These are phyloP conservation scores for Carduelis carduelis DNA, from an alignment of 2,797 vertebrate genomes.

Conservation along the genomic window DNA sequence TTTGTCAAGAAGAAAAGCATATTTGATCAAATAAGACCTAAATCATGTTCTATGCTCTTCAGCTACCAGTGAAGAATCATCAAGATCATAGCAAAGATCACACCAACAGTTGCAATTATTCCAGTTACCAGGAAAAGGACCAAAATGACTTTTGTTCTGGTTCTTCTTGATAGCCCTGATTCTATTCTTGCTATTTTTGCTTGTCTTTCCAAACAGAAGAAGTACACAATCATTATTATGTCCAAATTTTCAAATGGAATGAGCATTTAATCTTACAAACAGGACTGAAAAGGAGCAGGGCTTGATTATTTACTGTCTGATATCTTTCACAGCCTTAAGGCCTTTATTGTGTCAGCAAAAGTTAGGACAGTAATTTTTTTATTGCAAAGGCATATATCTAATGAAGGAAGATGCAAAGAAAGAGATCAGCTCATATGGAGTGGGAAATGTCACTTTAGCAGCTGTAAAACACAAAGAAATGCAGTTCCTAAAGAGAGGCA, in stretches of 20 bases:
- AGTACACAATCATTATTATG: background rate
- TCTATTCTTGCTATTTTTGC: background rate
- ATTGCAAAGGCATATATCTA: background rate
- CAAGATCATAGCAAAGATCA: conserved; percentile 59
- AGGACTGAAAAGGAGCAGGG: background rate
- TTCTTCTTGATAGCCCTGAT: background rate
- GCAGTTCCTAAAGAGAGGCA: background rate
- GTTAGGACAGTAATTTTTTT: background rate
- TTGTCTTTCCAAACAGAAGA: conserved; percentile 47
- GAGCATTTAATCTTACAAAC: background rate
- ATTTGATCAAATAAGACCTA: background rate
- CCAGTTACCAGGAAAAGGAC: conserved; percentile 54
- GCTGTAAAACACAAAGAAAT: background rate
- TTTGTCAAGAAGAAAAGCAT: background rate
- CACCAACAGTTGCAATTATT: conserved; percentile 30
- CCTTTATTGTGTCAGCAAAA: background rate
- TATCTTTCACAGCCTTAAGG: background rate
- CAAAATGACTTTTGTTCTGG: conserved; percentile 5
- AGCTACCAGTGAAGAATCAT: conserved; percentile 65
- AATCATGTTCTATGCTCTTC: background rate
- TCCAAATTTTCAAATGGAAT: background rate
- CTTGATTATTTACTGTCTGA: background rate
- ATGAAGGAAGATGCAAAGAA: background rate
- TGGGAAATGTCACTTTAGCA: background rate
- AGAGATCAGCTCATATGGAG: background rate